Percentiles rank a stretch among this genome's conserved stretches.
Evolutionary conservation across 2,797 vertebrate genomes (phyloP).

Genomic region (Hyperoplus immaculatus): DNA sequence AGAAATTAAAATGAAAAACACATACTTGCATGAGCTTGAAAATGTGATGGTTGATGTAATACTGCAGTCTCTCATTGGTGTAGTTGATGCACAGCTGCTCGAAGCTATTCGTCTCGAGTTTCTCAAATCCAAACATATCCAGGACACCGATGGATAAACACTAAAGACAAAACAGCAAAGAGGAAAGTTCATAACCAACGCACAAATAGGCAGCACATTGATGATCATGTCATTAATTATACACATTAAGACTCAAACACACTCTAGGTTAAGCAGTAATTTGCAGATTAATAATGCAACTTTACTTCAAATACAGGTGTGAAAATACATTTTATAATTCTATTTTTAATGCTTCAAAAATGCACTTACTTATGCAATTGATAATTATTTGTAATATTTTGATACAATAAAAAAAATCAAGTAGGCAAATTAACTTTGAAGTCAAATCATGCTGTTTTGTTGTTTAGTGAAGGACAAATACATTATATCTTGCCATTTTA

Average conservation of each 20-base stretch:
- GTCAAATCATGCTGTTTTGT: not conserved
- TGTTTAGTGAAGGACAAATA: not conserved
- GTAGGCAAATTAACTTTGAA: not conserved
- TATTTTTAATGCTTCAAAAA: not conserved
- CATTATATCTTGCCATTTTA: not conserved
- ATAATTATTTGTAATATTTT: not conserved
- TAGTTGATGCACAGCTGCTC: slow-evolving; percentile 99
- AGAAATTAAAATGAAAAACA: slow-evolving; percentile 12
- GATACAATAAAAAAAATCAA: not conserved
- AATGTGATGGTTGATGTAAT: slow-evolving; percentile 94
- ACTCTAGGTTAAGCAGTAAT: not conserved
- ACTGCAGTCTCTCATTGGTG: slow-evolving; percentile 93
- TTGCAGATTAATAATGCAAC: not conserved
- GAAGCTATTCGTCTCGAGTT: slow-evolving; percentile 93
- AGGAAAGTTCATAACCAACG: not conserved
- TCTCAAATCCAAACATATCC: slow-evolving; percentile 97
- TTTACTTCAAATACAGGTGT: not conserved
- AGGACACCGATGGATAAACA: slow-evolving; percentile 94
- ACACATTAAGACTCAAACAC: not conserved
- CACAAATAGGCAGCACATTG: not conserved
- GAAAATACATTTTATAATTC: not conserved
- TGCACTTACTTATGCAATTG: not conserved
- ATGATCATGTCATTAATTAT: not conserved
- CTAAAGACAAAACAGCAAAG: slow-evolving; percentile 74
- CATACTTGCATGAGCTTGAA: slow-evolving; percentile 93